These are phyloP conservation scores for Silurus glanis DNA, from an alignment of 2,113 vertebrate genomes.

Conservation along the genomic window DNA sequence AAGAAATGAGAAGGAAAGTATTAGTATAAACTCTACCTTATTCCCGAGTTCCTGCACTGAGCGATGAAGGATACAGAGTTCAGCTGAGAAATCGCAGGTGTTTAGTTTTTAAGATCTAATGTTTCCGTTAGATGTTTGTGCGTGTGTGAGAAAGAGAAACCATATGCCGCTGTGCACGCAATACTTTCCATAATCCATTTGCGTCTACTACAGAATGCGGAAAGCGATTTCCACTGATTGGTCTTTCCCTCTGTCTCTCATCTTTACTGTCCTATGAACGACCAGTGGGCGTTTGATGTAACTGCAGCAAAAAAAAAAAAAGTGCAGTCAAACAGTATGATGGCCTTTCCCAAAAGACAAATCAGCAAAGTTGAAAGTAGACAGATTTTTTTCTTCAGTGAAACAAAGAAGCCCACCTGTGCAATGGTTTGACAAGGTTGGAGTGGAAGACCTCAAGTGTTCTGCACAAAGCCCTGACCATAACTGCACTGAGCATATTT, in stretches of 20 bases:
- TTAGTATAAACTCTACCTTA: not conserved
- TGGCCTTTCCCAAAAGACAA: no score
- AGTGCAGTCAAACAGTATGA: no score
- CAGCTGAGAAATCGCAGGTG: not conserved
- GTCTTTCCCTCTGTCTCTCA: not conserved
- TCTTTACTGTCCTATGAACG: not conserved
- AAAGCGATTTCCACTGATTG: not conserved
- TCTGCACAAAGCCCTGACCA: no score
- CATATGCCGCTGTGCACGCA: not conserved
- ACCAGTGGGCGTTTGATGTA: not conserved
- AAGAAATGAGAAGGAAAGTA: no score
- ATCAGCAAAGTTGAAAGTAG: no score
- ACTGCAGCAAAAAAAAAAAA: no score
- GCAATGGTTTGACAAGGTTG: no score
- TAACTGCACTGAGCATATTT: no score
- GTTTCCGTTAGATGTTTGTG: not conserved
- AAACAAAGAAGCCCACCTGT: no score
- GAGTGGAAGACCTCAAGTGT: no score
- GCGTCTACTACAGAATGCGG: not conserved
- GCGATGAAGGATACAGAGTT: not conserved
- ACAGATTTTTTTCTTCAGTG: no score
- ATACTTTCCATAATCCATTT: not conserved
- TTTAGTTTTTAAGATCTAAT: no score
- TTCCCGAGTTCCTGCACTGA: not conserved
- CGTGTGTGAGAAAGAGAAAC: not conserved